Evolutionary conservation across 2,797 vertebrate species (phyloP).

Genomic region (Passerculus sandwichensis): DNA sequence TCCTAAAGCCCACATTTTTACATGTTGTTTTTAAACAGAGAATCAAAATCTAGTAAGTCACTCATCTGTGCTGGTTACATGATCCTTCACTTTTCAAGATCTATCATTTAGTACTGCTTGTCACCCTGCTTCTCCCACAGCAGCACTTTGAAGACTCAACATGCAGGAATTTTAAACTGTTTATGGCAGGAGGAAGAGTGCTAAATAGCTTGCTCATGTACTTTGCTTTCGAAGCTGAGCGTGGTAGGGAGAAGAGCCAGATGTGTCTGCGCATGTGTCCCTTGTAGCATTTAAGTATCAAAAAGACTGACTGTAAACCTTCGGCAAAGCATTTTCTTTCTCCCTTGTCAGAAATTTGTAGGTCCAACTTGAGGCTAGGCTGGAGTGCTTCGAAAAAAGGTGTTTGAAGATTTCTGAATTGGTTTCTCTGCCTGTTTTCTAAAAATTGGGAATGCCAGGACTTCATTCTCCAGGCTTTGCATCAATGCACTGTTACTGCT

Average conservation of each 20-base stretch:
- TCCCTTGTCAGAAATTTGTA: background rate
- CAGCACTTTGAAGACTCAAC: constrained; percentile 34
- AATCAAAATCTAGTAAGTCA: background rate
- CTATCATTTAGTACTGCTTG: constrained; percentile 2
- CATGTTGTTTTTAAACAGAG: background rate
- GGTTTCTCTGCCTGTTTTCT: background rate
- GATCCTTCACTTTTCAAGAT: background rate
- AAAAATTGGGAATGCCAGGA: background rate
- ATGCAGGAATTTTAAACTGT: constrained; percentile 52
- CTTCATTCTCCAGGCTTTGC: background rate
- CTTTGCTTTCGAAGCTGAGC: constrained; percentile 8
- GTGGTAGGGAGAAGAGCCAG: background rate
- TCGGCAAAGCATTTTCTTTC: background rate
- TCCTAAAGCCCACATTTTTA: constrained; percentile 13
- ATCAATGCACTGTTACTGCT: background rate
- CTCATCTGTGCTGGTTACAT: background rate
- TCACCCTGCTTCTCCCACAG: constrained; percentile 38
- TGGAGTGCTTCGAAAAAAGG: background rate
- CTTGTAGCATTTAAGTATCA: constrained; percentile 1
- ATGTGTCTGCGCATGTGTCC: background rate
- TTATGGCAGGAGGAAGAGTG: constrained; percentile 41
- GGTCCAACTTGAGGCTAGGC: background rate
- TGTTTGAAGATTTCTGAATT: constrained; percentile 13
- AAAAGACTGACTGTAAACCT: background rate
- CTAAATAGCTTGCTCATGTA: constrained; percentile 45